Conservation (phyloP, 2,113 vertebrate genomes). For the Cyprinus carpio region DNA sequence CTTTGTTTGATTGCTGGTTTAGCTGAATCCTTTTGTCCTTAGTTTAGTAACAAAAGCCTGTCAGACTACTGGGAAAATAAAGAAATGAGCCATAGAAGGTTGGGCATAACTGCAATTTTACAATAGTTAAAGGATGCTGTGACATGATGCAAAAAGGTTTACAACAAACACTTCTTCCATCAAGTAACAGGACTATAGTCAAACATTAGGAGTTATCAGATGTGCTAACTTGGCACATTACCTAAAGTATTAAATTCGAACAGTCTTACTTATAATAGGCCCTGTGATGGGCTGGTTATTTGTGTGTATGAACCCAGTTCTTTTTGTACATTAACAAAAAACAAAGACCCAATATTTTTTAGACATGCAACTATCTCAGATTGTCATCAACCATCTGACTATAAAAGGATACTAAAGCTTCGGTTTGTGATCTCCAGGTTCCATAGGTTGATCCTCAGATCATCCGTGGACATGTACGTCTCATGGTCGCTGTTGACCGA, state of each 20-base stretch:
- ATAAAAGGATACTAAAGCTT: conserved; percentile 90
- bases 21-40: conserved; percentile 6
- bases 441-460: conserved; percentile 90
- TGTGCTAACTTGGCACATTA: background rate
- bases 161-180: background rate
- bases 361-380: background rate
- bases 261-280: background rate
- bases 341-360: background rate
- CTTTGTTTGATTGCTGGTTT: conserved; percentile 25
- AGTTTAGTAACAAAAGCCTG: background rate
- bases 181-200: background rate
- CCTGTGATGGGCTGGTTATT: background rate
- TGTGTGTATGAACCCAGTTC: background rate
- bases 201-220: background rate
- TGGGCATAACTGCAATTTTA: background rate
- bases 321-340: background rate
- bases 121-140: background rate
- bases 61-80: background rate
- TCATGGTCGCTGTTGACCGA: conserved; percentile 90
- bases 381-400: background rate
- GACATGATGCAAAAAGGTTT: background rate
- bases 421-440: conserved; percentile 90
- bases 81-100: background rate
- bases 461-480: conserved; percentile 90
- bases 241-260: background rate